Evolutionary conservation across 2,888 invertebrate species (phyloP).

Genomic region (Aspidiotus rigidus): DNA sequence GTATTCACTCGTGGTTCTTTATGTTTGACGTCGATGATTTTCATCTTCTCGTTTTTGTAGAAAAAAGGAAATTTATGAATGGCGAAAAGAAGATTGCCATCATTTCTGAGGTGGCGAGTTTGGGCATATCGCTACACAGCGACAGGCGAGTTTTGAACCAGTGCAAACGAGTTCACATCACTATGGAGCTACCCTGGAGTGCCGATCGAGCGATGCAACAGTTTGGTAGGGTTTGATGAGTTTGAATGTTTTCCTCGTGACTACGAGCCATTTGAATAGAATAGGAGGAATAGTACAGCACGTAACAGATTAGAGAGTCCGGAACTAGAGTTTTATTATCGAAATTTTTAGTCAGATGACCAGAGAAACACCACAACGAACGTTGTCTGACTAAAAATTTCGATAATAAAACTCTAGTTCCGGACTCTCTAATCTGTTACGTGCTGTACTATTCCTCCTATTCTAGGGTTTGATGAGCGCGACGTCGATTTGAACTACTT

Average conservation of each 20-base stretch:
- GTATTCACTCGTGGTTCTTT: constrained; percentile 42
- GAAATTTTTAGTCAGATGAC: too few relatives aligned
- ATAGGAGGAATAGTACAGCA: too few relatives aligned
- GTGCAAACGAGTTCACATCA: constrained; percentile 90
- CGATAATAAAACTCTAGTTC: too few relatives aligned
- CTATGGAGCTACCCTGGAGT: constrained; percentile 96
- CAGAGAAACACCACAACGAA: too few relatives aligned
- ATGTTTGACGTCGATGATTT: constrained; percentile 40
- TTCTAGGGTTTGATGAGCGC: constrained; percentile 43
- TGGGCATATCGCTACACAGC: constrained; percentile 93
- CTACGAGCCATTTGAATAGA: too few relatives aligned
- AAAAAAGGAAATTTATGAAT: constrained; percentile 84
- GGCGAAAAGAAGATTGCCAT: constrained; percentile 97
- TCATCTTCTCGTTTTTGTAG: constrained; percentile 39
- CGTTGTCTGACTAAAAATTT: too few relatives aligned
- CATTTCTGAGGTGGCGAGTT: constrained; percentile 97
- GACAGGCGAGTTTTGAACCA: constrained; percentile 91
- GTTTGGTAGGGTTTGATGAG: constrained; percentile 59
- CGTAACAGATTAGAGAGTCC: too few relatives aligned
- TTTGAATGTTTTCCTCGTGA: too few relatives aligned
- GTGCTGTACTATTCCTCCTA: too few relatives aligned
- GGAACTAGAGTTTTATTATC: too few relatives aligned
- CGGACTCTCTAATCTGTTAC: too few relatives aligned
- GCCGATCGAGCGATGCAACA: constrained; percentile 98
- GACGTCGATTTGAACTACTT: constrained; percentile 14